Percentiles rank a stretch among this genome's conserved stretches.
Evolutionary conservation across 2,113 vertebrate genomes (phyloP).

Genomic region (Pseudolaguvia tuberculata): DNA sequence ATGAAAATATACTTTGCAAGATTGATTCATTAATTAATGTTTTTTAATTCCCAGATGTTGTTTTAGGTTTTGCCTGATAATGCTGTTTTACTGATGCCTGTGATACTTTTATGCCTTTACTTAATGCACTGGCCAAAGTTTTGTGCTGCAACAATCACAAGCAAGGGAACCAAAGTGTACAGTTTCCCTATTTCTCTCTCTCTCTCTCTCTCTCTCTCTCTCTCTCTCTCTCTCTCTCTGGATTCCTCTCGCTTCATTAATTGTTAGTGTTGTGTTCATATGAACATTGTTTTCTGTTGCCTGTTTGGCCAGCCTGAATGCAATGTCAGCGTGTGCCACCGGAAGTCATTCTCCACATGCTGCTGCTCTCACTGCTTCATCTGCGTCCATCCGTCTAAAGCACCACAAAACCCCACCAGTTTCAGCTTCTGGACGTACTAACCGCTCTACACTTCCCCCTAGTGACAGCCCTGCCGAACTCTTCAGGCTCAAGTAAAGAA

Average conservation of each 20-base stretch:
- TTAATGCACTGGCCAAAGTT: background rate
- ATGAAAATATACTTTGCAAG: background rate
- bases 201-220: constrained; percentile 33
- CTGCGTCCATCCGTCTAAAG: constrained; percentile 74
- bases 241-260: background rate
- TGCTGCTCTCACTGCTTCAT: constrained; percentile 63
- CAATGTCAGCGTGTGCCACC: constrained; percentile 73
- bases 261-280: constrained; percentile 10
- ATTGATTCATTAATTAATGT: background rate
- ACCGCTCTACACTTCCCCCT: constrained; percentile 69
- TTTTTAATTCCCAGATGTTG: too few relatives aligned
- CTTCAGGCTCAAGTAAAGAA: constrained; percentile 77
- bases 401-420: constrained; percentile 77
- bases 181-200: too few relatives aligned
- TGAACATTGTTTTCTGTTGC: constrained; percentile 11
- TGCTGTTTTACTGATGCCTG: background rate
- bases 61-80: background rate
- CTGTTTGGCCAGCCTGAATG: constrained; percentile 71
- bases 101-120: background rate
- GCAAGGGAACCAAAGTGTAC: constrained; percentile 46
- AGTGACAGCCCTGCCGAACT: constrained; percentile 71
- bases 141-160: background rate
- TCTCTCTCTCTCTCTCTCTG: constrained; percentile 30
- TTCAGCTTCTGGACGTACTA: constrained; percentile 77
- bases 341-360: constrained; percentile 66